A percentile compares a stretch with the other conserved stretches of the same genome.
These are phyloP conservation scores for Typhlichthys eigenmanni DNA, from an alignment of 2,797 vertebrate species.

Conservation along the genomic window DNA sequence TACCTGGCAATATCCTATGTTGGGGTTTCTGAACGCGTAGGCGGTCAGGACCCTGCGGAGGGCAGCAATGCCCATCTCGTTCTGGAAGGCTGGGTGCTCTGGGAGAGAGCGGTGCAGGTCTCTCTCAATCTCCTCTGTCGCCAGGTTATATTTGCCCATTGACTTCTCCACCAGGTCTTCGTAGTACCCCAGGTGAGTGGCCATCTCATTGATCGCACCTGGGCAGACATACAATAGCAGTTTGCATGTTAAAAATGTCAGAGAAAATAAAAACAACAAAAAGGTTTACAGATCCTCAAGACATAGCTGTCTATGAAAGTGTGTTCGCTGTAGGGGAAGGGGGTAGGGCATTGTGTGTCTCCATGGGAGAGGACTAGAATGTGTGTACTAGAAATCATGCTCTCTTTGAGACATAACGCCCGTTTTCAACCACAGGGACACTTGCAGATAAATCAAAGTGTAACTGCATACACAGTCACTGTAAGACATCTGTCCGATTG, in stretches of 20 bases:
- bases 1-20: conserved; percentile 99
- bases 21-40: conserved; percentile 96
- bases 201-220: conserved; percentile 97
- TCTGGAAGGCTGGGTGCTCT: conserved; percentile 97
- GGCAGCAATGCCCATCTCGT: conserved; percentile 97
- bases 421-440: too few relatives aligned
- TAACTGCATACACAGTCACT: too few relatives aligned
- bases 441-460: too few relatives aligned
- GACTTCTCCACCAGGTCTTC: conserved; percentile 96
- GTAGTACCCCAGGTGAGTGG: conserved; percentile 95
- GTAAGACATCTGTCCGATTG: not conserved
- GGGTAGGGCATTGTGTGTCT: too few relatives aligned
- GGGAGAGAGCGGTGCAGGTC: conserved; percentile 97
- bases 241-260: not conserved
- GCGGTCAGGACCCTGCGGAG: conserved; percentile 94
- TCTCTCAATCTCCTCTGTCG: conserved; percentile 97
- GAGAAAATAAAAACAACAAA: too few relatives aligned
- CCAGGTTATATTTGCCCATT: conserved; percentile 96
- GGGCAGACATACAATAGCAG: conserved; percentile 5
- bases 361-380: too few relatives aligned
- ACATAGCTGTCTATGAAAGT: too few relatives aligned
- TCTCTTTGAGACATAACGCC: too few relatives aligned
- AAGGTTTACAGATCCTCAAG: too few relatives aligned
- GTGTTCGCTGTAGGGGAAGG: too few relatives aligned
- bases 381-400: too few relatives aligned